Base-by-base conservation (phyloP, 2,888 invertebrate species). In the Yponomeuta malinellus region DNA sequence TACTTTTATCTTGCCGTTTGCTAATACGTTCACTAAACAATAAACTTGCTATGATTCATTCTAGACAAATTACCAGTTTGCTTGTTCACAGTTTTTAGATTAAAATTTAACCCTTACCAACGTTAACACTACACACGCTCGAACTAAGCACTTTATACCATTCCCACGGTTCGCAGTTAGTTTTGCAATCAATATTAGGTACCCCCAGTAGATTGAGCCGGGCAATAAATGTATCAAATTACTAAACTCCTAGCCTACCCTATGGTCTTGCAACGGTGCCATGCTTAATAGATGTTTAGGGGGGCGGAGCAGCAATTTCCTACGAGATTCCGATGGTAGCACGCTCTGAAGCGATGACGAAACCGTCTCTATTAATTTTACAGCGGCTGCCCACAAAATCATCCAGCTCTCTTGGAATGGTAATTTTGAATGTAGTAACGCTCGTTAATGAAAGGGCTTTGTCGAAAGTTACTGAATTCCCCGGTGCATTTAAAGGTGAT, bases 321-420 rank as follows among this genome's bases (percentile, higher is more conserved):
- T 81, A 31, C 78, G 81, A 83, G 80, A 59, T 59, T 59, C 52
- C 52, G 52, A 83, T 83, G 79, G 78, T 80, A 81, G 81, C 81
- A 77, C 83, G 83, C 81, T 33, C 79, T 79, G 76, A 77, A 83
- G 82, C 81, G 78, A 83, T 86, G 82, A 83, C 79, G 86, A 81
- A 88, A 87, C 78, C 74, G 78, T 74, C 74, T 78, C 83, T 83
- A 86, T 86, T 86, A 86, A 87, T 85, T 85, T 83, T 81, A 84
- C 52, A 37, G 59, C 81, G 81, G 83, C 79, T 83, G 79, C 83
- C 79, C 77, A 80, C 81, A 78, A 83, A 83, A 84, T 84, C 79
- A 76, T 81, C 75, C 75, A 78, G 76, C 76, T 73, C 63, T 72
- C 72, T 71, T 73, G 69, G 64, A 71, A 71, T 68, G 71, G 68